A percentile compares a stretch with the other conserved stretches of the same genome.
Conservation (phyloP, 2,113 vertebrate species). For the Microtus richardsoni region DNA sequence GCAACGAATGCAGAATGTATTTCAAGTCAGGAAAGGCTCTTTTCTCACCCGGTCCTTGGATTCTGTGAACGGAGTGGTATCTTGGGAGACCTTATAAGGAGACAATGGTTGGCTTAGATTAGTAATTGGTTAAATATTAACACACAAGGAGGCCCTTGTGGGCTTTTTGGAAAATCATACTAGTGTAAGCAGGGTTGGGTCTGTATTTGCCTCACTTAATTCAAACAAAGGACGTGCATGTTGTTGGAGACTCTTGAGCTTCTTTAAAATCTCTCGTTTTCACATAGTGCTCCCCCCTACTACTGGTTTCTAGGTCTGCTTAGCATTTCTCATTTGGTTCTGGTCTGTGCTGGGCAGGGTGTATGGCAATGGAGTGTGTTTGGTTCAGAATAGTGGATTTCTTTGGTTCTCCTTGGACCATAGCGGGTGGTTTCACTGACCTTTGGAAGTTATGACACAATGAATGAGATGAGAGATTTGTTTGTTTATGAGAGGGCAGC, state of each 20-base stretch:
- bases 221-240: neutral
- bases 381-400: neutral
- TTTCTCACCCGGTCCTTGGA: neutral
- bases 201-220: neutral
- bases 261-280: neutral
- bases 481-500: neutral
- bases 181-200: neutral
- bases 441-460: slow-evolving; percentile 19
- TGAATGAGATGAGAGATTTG: neutral
- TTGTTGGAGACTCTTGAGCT: neutral
- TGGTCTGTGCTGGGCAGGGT: neutral
- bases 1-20: neutral
- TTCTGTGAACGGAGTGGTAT: neutral
- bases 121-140: neutral
- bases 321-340: neutral
- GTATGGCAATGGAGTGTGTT: neutral
- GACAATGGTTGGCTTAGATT: neutral
- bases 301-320: neutral
- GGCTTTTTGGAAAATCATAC: neutral
- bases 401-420: neutral
- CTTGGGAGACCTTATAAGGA: neutral
- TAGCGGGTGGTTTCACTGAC: neutral
- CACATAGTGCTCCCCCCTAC: neutral
- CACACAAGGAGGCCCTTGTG: neutral
- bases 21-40: neutral